phyloP scores from a whole-genome alignment of 2,888 invertebrate genomes.

The Protonemura montana region DNA sequence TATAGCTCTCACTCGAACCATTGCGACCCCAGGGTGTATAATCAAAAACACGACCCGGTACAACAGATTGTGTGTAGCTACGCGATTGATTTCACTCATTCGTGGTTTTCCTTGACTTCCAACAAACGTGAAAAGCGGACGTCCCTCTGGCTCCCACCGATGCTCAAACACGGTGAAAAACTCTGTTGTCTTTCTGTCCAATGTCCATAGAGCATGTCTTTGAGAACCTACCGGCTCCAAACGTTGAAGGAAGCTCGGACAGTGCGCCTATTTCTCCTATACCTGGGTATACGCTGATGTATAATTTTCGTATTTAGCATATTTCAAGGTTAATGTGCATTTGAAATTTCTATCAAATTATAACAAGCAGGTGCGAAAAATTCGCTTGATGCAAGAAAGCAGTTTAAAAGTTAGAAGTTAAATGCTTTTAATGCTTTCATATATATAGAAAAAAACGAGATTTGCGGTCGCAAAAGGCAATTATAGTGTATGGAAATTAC shows the following conservation, averaged over 20 bases:
- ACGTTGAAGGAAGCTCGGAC: background rate
- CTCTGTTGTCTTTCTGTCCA: background rate
- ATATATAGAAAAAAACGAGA: background rate
- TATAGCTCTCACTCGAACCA: background rate
- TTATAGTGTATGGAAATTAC: background rate
- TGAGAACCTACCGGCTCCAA: background rate
- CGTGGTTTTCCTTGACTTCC: background rate
- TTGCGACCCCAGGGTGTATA: background rate
- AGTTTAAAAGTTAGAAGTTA: background rate
- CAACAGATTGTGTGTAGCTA: background rate
- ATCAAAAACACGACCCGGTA: background rate
- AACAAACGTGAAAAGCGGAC: constrained; percentile 5
- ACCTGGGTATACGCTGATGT: background rate
- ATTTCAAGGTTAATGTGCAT: background rate
- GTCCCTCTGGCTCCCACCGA: background rate
- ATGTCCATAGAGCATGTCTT: constrained; percentile 1
- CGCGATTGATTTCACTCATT: background rate
- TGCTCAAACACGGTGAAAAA: background rate
- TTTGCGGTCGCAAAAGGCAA: background rate
- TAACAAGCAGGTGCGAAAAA: background rate
- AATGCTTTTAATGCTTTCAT: background rate
- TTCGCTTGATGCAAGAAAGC: background rate
- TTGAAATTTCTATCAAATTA: background rate
- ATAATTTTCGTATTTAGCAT: background rate
- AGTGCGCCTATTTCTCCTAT: background rate